Evolutionary conservation across 2,113 vertebrate species (phyloP), one percentile per base, ranked within the genome.

Genomic region (Calypte anna): DNA sequence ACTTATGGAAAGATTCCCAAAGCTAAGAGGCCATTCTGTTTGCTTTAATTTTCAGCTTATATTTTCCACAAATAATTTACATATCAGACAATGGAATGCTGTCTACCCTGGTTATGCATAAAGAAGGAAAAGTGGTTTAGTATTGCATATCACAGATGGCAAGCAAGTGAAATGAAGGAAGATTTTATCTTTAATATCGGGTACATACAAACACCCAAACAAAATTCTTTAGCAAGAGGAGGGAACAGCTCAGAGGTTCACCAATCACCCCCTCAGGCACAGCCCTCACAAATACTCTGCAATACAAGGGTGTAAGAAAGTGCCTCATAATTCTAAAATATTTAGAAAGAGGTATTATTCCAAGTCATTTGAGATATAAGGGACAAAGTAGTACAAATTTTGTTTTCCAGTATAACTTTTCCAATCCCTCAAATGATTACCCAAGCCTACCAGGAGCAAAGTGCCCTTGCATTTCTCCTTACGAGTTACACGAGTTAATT

Each of bases 101-200:
- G 82, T 33, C 68, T 64, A 84, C 48, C 25, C 64, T 46, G 48
- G 25, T 14, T 48, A 68, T 2, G 22, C 19, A 64, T 61, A 54
- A 86, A 93, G 82, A 90, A 91, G 48, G 28, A 94, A 92, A 88
- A 95, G 93, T 82, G 72, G 68, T 91, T 83, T 82, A 72, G 27
- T 63, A 68, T 59, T 93, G 69, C 74, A 22, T 78, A 86, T 93
- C 55, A 44, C 44, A 90, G 30, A 90, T 59, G 14, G 48, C 53
- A 93, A 90, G 79, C 85, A 94, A 95, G 77, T 81, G 76, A 95
- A 96, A 88, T 6, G 6, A 86, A 31, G 54, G 46, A 75, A 89
- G 83, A 91, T 86, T 57, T 0, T 75, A 88, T 95, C 86, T 90
- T 59, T 93, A 88, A 78, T 72, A 91, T 61, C 58, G 61, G 28